phyloP scores from a whole-genome alignment of 1,140 invertebrate genomes.

The Ceratina australensis region DNA sequence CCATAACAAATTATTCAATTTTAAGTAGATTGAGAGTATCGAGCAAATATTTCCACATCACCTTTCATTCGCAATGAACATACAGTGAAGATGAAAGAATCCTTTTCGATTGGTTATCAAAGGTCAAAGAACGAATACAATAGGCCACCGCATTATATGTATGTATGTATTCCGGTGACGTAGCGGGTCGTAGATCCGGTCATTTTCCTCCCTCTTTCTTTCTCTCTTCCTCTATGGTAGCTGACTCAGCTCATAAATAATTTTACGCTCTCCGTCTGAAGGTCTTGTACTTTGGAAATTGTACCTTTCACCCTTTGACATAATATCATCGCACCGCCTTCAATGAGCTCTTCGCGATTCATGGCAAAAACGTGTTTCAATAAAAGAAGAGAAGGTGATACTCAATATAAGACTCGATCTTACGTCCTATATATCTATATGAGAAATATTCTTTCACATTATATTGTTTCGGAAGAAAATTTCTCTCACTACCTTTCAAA shows the following conservation, averaged over 20 bases:
- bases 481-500: not conserved
- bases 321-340: no score
- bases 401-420: not conserved
- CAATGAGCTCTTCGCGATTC: no score
- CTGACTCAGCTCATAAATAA: conserved; percentile 39
- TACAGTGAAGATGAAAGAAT: not conserved
- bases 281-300: not conserved
- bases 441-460: not conserved
- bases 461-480: not conserved
- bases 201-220: conserved; percentile 34
- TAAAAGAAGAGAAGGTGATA: not conserved
- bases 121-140: conserved; percentile 39
- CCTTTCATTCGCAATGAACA: not conserved
- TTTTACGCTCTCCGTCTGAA: conserved; percentile 9
- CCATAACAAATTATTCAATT: no score
- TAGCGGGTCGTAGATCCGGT: conserved; percentile 32
- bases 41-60: not conserved
- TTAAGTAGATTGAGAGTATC: no score
- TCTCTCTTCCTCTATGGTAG: conserved; percentile 11
- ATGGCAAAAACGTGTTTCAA: not conserved
- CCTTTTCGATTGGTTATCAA: conserved; percentile 24
- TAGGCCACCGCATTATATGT: conserved; percentile 19
- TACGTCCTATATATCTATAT: no score
- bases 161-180: conserved; percentile 29
- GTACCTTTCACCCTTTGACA: conserved; percentile 7